Evolutionary conservation across 2,797 vertebrate genomes (phyloP), one percentile per base, ranked within the genome.

Genomic region (Rousettus madagascariensis): DNA sequence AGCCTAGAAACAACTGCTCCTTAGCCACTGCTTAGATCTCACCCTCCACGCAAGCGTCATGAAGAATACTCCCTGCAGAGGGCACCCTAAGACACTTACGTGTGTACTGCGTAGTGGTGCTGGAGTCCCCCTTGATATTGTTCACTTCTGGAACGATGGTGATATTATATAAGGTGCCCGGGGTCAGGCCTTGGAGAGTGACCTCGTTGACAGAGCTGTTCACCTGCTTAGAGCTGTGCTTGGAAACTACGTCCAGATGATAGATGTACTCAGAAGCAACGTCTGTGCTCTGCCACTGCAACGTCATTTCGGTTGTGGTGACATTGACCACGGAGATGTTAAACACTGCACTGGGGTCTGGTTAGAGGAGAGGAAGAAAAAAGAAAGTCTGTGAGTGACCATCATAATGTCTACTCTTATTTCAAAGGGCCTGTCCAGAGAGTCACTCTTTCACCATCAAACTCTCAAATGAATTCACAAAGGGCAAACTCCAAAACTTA

Each of bases 151-250:
- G 74, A 41, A 36, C 82, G 30, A 96, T 0, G 0, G 85, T 92
- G 33, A 97, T 85, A 86, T 69, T 91, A 26, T 16, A 97, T 3
- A 94, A 78, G 17, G 91, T 97, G 59, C 95, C 96, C 0, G 97
- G 89, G 20, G 2, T 17, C 36, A 97, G 28, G 7, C 1, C 49
- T 3, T 0, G 4, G 10, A 90, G 43, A 1, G 90, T 92, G 95
- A 85, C 5, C 0, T 1, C 36, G 66, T 55, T 69, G 72, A 6
- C 0, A 69, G 79, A 78, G 28, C 36, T 79, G 71, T 12, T 26
- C 16, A 0, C 87, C 12, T 22, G 0, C 1, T 1, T 1, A 17
- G 19, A 24, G 83, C 33, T 1, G 0, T 36, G 1, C 26, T 38
- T 3, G 2, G 91, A 74, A 65, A 33, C 7, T 6, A 96, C 0